These are phyloP conservation scores for Rutpela maculata DNA, from an alignment of 2,888 invertebrate genomes.

Conservation along the genomic window DNA sequence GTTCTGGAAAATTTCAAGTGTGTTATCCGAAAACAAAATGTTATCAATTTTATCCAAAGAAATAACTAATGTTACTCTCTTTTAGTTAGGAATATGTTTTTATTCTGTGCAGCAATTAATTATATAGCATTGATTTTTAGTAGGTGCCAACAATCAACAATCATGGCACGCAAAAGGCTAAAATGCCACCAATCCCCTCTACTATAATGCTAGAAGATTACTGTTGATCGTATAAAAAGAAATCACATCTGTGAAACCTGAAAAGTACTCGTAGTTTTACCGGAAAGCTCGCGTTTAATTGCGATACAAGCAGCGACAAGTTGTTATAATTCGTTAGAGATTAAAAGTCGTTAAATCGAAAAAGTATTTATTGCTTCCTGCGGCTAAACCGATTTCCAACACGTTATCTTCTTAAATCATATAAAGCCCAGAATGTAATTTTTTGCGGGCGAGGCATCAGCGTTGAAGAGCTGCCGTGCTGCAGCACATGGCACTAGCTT, in stretches of 20 bases:
- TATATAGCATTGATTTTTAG: no score
- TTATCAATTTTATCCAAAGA: no score
- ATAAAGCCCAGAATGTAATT: constrained; percentile 39
- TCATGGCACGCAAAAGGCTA: no score
- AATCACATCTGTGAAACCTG: not conserved
- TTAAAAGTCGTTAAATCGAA: constrained; percentile 40
- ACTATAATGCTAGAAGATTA: not conserved
- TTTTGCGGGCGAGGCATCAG: constrained; percentile 35
- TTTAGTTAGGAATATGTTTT: no score
- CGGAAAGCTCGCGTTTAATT: not conserved
- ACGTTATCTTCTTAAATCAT: constrained; percentile 44
- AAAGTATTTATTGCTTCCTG: constrained; percentile 35
- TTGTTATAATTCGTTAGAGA: constrained; percentile 14
- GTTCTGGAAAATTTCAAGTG: no score
- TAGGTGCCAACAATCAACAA: no score
- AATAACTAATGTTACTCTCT: no score
- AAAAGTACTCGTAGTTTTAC: not conserved
- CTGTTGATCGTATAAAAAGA: not conserved
- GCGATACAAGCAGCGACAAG: not conserved
- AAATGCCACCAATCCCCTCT: no score
- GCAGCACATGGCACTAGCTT: constrained; percentile 41
- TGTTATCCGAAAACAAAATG: no score
- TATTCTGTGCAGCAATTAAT: no score
- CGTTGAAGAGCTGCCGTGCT: constrained; percentile 5
- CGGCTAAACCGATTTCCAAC: constrained; percentile 33